A percentile compares a stretch with the other conserved stretches of the same genome.
phyloP scores from a whole-genome alignment of 1,140 invertebrate genomes.

The Camponotus pennsylvanicus region DNA sequence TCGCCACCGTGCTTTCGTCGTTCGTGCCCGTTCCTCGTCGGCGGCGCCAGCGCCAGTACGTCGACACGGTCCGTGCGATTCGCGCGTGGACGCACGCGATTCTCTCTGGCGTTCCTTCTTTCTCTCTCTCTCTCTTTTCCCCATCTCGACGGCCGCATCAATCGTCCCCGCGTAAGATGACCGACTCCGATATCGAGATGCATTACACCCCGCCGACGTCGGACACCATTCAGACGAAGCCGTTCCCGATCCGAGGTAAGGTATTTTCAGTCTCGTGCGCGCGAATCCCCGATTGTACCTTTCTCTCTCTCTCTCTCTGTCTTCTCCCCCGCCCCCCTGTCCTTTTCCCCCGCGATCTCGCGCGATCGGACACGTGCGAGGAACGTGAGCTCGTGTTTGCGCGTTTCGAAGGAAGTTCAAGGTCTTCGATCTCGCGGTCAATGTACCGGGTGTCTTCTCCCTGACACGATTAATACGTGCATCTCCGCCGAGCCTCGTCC shows the following conservation, averaged over 20 bases:
- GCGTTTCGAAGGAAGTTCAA: slow-evolving; percentile 50
- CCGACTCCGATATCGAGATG: slow-evolving; percentile 80
- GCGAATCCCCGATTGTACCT: background rate
- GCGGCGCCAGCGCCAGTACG: slow-evolving; percentile 14
- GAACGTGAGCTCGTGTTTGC: slow-evolving; percentile 29
- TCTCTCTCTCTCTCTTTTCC: background rate
- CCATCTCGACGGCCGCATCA: background rate
- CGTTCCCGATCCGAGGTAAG: slow-evolving; percentile 93
- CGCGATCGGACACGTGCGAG: slow-evolving; percentile 32
- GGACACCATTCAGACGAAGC: slow-evolving; percentile 94
- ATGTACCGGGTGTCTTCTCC: slow-evolving; percentile 38
- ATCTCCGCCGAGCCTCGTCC: background rate
- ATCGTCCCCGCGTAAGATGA: slow-evolving; percentile 72
- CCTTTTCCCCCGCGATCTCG: background rate
- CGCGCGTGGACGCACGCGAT: background rate
- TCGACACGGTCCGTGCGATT: background rate
- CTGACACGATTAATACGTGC: background rate
- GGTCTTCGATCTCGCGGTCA: slow-evolving; percentile 41
- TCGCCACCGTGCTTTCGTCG: background rate
- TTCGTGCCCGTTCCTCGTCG: slow-evolving; percentile 31
- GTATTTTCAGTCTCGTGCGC: background rate
- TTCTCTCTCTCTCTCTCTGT: background rate
- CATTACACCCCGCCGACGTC: slow-evolving; percentile 89
- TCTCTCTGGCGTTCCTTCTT: background rate
- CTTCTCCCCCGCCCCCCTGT: background rate